Base-by-base conservation (phyloP, 2,797 vertebrate genomes). In the Chelonia mydas region DNA sequence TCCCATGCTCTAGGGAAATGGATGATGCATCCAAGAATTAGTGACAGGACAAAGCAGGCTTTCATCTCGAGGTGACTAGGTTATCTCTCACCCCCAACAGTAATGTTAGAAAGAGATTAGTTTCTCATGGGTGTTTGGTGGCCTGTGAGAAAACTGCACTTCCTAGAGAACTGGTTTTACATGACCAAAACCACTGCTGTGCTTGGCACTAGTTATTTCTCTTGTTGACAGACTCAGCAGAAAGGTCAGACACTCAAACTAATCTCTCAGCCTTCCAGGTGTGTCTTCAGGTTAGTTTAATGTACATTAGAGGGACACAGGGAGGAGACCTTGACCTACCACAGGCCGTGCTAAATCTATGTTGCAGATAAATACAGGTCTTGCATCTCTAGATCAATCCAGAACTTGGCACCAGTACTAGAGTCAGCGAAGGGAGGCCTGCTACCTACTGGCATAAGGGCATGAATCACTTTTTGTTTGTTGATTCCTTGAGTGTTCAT, bases 391-490 rank as follows among this genome's bases (percentile, higher is more conserved):
- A 88, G 37, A 27, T 91, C 68, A 0, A 45, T 78, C 50, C 77
- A 37, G 80, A 12, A 19, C 84, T 23, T 89, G 85, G 57, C 21
- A 3, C 54, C 33, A 61, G 76, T n/a, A 50, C 41, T 51, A 33
- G 78, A 55, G 61, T 76, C 37, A 23, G 6, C 61, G 19, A 25
- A 28, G 45, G 6, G 76, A 84, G 59, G 28, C 31, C 33, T 3
- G 2, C 16, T 81, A 11, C 83, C 85, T 82, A 0, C 3, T 68
- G 68, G 54, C 59, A 9, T 6, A 10, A n/a, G 10, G 76, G 45
- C 51, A 81, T 6, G 11, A 3, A 13, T 21, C 0, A 0, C 37
- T 85, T 82, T 76, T 47, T 31, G 82, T 65, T 61, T 31, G 7
- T 33, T 65, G 31, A 28, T n/a, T n/a, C 59, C 33, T 68, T 68